phyloP scores from a whole-genome alignment of 2,113 vertebrate genomes.

The Eurystomus gularis region DNA sequence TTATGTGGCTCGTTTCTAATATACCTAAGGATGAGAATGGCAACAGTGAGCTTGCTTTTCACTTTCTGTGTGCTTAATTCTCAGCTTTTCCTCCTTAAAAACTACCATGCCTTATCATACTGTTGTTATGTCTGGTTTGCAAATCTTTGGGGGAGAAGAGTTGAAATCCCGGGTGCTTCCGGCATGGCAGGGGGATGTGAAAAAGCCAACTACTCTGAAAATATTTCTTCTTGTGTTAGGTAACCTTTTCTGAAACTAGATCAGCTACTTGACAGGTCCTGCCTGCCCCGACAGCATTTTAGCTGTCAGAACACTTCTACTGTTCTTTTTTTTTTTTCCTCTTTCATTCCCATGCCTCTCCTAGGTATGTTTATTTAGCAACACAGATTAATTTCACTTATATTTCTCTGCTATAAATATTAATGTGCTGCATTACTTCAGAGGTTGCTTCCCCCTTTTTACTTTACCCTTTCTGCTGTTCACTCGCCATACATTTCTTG shows the following conservation, averaged over 20 bases:
- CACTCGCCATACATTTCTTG: too few species aligned
- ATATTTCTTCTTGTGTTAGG: conserved; percentile 12
- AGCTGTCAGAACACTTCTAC: conserved; percentile 3
- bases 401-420: not conserved
- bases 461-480: too few species aligned
- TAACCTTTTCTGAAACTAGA: conserved; percentile 44
- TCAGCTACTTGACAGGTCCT: conserved; percentile 53
- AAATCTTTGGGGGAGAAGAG: not conserved
- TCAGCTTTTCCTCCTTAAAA: not conserved
- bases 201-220: not conserved
- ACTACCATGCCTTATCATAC: not conserved
- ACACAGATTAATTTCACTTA: not conserved
- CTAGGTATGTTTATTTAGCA: conserved; percentile 11
- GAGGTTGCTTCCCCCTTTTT: not conserved
- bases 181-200: not conserved
- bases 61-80: not conserved
- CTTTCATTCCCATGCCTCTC: not conserved
- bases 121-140: not conserved
- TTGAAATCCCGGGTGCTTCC: not conserved
- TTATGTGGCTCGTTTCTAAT: not conserved
- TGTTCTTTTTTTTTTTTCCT: rapidly evolving
- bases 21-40: not conserved
- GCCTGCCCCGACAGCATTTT: conserved; percentile 44
- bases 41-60: not conserved
- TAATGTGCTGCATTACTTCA: not conserved